A percentile compares a stretch with the other conserved stretches of the same genome.
These are phyloP conservation scores for Rhegmatorhina hoffmannsi DNA, from an alignment of 2,113 vertebrate species.

Conservation along the genomic window DNA sequence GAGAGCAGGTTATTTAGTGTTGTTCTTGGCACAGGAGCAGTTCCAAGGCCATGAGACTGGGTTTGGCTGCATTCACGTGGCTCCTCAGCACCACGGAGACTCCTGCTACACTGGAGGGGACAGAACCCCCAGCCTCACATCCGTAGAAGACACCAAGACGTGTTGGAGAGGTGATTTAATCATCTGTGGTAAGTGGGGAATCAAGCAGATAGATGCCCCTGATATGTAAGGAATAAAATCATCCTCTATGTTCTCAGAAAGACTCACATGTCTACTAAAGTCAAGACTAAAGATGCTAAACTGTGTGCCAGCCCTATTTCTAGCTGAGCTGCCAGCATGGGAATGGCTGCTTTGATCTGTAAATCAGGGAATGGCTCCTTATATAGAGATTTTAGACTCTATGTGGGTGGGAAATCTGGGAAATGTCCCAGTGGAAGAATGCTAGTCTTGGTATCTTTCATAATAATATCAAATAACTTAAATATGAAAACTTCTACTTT, in stretches of 20 bases:
- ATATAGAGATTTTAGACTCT: constrained; percentile 5
- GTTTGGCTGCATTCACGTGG: neutral
- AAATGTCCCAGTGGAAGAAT: constrained; percentile 18
- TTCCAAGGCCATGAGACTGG: neutral
- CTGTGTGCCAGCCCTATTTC: neutral
- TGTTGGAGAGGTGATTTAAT: neutral
- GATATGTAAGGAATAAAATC: neutral
- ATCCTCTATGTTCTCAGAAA: neutral
- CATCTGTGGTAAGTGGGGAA: neutral
- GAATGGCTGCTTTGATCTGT: neutral
- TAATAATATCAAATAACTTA: constrained; percentile 48
- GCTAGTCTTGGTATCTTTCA: constrained; percentile 21
- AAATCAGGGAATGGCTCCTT: neutral
- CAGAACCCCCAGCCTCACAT: neutral
- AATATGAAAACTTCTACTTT: constrained; percentile 41
- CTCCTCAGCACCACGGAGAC: neutral
- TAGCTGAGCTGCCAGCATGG: neutral
- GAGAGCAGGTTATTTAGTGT: constrained; percentile 70
- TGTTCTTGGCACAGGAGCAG: constrained; percentile 29
- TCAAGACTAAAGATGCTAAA: neutral
- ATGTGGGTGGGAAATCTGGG: constrained; percentile 57
- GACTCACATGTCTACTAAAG: accelerated
- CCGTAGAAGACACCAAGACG: neutral
- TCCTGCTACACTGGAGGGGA: neutral
- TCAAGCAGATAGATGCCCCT: neutral